Base-by-base conservation (phyloP, 2,113 vertebrate species). In the Ictidomys tridecemlineatus region DNA sequence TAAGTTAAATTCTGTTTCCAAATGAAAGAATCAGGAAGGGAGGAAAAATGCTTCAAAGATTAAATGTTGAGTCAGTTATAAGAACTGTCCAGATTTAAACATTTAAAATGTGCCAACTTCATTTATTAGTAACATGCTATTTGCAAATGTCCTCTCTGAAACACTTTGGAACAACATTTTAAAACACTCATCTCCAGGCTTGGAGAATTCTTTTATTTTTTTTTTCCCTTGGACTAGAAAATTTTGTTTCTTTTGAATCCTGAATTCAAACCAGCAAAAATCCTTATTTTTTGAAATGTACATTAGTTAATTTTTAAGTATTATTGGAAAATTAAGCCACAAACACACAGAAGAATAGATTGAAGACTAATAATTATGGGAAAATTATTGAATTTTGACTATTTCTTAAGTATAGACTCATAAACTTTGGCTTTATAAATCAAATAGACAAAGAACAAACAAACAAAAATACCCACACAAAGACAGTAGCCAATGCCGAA, bases 1-100 rank as follows among this genome's bases (percentile, higher is more conserved):
- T 96, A 95, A 76, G 70, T 97, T 42, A 86, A 48, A 92, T 84
- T 93, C 83, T 85, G 34, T 89, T 96, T 97, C 89, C 56, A 97
- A 97, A 93, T 72, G 85, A 94, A 95, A 95, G 45, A 93, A 85
- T 79, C 53, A 39, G 65, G 73, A 83, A 30, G 70, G 42, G 20
- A 34, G 39, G 39, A 93, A 96, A 91, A 96, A 97, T 79, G 28
- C 39, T 79, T 69, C 51, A 16, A 53, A 69, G 30, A 45, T 94
- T 86, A 91, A 96, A 94, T 85, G 58, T 56, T 93, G 85, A 94
- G 22, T 93, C 72, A 78, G 39, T 53, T 78, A 53, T 34, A 91
- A 61, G 48, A 79, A 48, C 69, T 2, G 73, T 42, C 88, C 69
- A 72, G 32, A 91, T 74, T 91, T 94, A 94, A 91, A 93, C n/a